These are phyloP conservation scores for Raja brachyura DNA, from an alignment of 2,113 vertebrate genomes.

Conservation along the genomic window DNA sequence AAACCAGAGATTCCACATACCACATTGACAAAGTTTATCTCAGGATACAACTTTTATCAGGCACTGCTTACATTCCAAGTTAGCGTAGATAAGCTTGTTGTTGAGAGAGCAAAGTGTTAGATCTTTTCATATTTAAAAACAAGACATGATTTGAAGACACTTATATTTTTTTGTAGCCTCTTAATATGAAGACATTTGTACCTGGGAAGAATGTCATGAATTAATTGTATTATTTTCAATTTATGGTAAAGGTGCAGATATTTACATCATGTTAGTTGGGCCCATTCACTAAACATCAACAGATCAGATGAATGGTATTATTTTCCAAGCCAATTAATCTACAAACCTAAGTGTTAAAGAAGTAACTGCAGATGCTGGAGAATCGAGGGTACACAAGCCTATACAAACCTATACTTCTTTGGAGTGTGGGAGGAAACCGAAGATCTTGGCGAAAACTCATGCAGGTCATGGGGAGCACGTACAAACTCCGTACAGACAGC, in stretches of 20 bases:
- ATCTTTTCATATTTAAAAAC: neutral
- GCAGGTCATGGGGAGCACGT: too few species aligned
- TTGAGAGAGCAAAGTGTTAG: conserved; percentile 18
- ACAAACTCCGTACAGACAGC: too few species aligned
- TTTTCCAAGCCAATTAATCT: too few species aligned
- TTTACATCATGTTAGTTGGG: neutral
- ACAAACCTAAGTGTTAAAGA: too few species aligned
- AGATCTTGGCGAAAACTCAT: too few species aligned
- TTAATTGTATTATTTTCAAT: neutral
- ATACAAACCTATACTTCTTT: too few species aligned
- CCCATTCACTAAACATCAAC: neutral
- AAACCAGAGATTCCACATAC: neutral
- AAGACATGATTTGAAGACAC: neutral
- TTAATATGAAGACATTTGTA: neutral
- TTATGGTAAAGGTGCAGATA: neutral
- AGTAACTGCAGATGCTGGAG: too few species aligned
- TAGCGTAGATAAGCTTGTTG: conserved; percentile 9
- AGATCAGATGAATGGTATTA: neutral
- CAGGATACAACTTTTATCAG: neutral
- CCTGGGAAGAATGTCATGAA: neutral
- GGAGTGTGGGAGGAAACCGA: too few species aligned
- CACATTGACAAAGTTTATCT: conserved; percentile 8
- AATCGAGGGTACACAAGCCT: too few species aligned
- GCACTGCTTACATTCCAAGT: conserved; percentile 15
- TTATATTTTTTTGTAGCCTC: neutral